Base-by-base conservation (phyloP, 2,888 invertebrate species). In the Omphaloscelis lunosa region DNA sequence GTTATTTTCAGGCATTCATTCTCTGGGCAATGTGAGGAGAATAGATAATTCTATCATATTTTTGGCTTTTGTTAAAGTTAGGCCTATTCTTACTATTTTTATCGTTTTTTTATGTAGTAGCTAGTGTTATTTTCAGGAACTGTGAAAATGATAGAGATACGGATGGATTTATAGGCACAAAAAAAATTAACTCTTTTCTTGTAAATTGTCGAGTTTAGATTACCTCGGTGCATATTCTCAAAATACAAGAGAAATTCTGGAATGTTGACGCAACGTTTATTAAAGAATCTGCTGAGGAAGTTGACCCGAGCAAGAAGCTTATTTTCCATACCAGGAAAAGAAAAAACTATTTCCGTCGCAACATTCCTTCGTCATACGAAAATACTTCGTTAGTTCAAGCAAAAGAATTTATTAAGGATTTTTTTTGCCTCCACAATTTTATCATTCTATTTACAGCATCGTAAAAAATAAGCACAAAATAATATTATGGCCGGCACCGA, bases 1-100 rank as follows among this genome's bases (percentile, higher is more conserved):
- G 75, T 75, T 84, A 80, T 84, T 81, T 81, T 84, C 75, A 56
- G 72, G 80, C 80, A 51, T 71, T 67, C 72, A 72, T 80, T 72
- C 84, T 83, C 51, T 41, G 23, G 27, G 41, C 20, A 51, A 63
- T 84, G 81, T 69, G 81, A 27, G 27, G 9, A 11, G 84, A 84
- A 81, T 81, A 61, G 59, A 61, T 59, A 27, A 62, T 67, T 61
- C 68, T 15, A 20, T 53, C 20, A 67, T 80, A 59, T 68, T 29
- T 72, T 80, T 41, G 58, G 27, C 6, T 63, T 39, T 29, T 23
- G n/a, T 12, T n/a, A 7, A 11, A 45, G 20, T 58, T 29, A 15
- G 17, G 41, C 9, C 0, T 69, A 15, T 82, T 62, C 2, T 62
- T 62, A 8, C 8, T 41, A n/a, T 41, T 59, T 34, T 27, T 20